Evolutionary conservation across 2,797 vertebrate genomes (phyloP), one percentile per base, ranked within the genome.

Genomic region (Aeoliscus strigatus): DNA sequence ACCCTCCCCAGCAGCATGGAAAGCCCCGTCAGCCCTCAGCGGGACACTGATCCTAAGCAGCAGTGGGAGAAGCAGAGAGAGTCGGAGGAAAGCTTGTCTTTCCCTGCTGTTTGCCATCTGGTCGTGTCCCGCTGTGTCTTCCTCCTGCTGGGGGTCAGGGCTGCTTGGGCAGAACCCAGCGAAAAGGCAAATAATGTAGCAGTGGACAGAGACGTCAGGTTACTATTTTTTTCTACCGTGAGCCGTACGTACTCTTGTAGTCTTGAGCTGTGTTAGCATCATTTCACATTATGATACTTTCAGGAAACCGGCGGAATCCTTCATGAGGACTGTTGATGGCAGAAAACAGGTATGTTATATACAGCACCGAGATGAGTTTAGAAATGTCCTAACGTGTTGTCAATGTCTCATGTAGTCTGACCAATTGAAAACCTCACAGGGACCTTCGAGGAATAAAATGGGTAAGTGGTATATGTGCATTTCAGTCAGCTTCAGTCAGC

Each of bases 61-160:
- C 73, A 78, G 15, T 81, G 78, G 77, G 83, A 84, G 23, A 77
- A 67, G 45, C 68, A 60, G 27, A 47, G 62, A 36, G 75, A 81
- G n/a, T 72, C 70, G 0, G 79, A 85, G 40, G 84, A 89, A 30
- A 74, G 73, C 41, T 63, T 86, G 58, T 81, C 87, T 39, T 91
- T 90, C 60, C 79, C 82, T 3, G 70, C 77, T 4, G 77, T 79
- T 59, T 91, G 90, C 70, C 87, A 88, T 75, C 75, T 87, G 67
- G 75, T 91, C 41, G 85, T 89, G 35, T 87, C 86, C 45, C 89
- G 86, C 48, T 88, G 87, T 53, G 79, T 90, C 38, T 90, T 90
- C 66, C 85, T 91, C 39, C 77, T 91, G 36, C 71, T 90, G 27
- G 87, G 87, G 9, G 87, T 91, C 38, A 70, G 77, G 26, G 73